These are phyloP conservation scores for Psittacula derbiana DNA, from an alignment of 2,797 vertebrate genomes.

Conservation along the genomic window DNA sequence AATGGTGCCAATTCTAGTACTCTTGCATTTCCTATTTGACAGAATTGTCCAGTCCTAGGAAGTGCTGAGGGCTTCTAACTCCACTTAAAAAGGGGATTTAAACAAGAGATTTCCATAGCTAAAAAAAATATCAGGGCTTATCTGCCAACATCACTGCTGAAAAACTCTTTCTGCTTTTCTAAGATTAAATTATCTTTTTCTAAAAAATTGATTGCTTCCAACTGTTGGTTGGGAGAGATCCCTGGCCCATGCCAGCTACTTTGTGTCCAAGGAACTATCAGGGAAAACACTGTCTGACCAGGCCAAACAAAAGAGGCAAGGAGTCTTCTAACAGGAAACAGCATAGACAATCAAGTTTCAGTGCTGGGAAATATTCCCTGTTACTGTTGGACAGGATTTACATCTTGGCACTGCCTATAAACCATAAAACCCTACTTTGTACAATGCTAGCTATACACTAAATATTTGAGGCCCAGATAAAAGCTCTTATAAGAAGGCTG, in stretches of 20 bases:
- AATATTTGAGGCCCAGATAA: neutral
- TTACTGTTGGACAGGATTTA: neutral
- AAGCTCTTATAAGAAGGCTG: neutral
- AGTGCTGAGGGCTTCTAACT: neutral
- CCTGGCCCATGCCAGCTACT: neutral
- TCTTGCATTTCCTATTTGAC: neutral
- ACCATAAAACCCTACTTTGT: neutral
- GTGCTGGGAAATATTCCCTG: conserved; percentile 5
- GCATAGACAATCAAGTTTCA: neutral
- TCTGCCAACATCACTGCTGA: neutral
- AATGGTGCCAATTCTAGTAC: neutral
- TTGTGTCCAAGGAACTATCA: neutral
- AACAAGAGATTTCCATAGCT: neutral
- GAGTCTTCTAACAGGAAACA: neutral
- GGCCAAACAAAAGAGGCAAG: neutral
- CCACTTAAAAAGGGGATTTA: neutral
- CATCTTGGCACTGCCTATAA: neutral
- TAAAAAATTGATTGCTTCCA: neutral
- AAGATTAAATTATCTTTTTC: neutral
- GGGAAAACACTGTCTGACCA: neutral
- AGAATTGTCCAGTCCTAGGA: neutral
- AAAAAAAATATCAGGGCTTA: neutral
- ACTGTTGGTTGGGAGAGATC: neutral
- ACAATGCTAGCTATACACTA: neutral
- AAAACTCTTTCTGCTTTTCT: neutral